A percentile compares a stretch with the other conserved stretches of the same genome.
Evolutionary conservation across 2,113 vertebrate species (phyloP).

Genomic region (Plectropomus leopardus): DNA sequence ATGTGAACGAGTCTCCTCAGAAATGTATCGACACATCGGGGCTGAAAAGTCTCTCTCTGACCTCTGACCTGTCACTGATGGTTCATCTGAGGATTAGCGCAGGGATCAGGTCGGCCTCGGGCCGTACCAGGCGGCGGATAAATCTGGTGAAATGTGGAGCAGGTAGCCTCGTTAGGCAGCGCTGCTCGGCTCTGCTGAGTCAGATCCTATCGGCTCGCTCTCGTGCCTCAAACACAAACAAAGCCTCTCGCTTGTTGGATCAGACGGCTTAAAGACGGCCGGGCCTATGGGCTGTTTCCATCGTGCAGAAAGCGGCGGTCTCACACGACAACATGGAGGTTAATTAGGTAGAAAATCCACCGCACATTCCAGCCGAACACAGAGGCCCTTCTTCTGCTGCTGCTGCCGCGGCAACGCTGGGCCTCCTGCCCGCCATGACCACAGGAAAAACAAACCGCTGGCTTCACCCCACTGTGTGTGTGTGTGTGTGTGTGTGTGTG

Average conservation of each 20-base stretch:
- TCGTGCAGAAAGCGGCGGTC: constrained; percentile 1
- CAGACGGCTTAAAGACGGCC: constrained; percentile 7
- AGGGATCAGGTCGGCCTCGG: too few relatives aligned
- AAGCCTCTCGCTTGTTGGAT: constrained; percentile 12
- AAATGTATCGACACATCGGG: too few relatives aligned
- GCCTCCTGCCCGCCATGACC: constrained; percentile 2
- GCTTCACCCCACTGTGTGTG: background rate
- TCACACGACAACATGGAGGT: constrained; percentile 5
- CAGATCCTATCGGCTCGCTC: background rate
- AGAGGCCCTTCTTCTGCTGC: constrained; percentile 1
- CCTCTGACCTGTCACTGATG: too few relatives aligned
- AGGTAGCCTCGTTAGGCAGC: too few relatives aligned
- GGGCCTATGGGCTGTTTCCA: constrained; percentile 13
- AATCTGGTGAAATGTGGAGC: too few relatives aligned
- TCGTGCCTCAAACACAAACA: constrained; percentile 22
- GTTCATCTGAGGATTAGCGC: too few relatives aligned
- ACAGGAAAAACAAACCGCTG: constrained; percentile 16
- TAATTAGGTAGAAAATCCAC: constrained; percentile 53
- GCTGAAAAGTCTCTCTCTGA: too few relatives aligned
- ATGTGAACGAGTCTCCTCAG: too few relatives aligned
- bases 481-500: constrained; percentile 1
- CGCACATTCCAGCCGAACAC: constrained; percentile 16
- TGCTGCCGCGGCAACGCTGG: background rate
- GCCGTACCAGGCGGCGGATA: too few relatives aligned
- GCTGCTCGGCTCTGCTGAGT: constrained; percentile 15